Percentiles rank a stretch among this genome's conserved stretches.
Conservation (phyloP, 2,113 vertebrate species). For the Ictidomys tridecemlineatus region DNA sequence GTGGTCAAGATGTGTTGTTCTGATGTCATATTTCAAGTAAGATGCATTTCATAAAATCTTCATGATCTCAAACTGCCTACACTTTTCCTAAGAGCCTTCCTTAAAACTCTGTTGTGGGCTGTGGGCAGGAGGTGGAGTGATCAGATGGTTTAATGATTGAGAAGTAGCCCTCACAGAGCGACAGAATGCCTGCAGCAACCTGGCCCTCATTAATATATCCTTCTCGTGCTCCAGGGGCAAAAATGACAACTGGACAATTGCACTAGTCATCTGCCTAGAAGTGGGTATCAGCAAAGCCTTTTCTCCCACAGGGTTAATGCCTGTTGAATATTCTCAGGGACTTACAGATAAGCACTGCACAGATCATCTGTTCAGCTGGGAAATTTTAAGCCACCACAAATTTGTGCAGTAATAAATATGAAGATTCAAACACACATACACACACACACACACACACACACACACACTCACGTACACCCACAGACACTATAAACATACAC, state of each 20-base stretch:
- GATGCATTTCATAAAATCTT: neutral
- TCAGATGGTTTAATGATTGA: neutral
- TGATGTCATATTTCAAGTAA: neutral
- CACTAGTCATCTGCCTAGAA: conserved; percentile 42
- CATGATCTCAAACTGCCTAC: neutral
- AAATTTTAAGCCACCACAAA: neutral
- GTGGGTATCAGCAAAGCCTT: conserved; percentile 23
- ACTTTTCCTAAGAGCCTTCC: neutral
- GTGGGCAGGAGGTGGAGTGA: neutral
- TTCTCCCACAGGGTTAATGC: conserved; percentile 41
- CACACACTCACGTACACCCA: rapidly evolving
- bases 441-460: neutral
- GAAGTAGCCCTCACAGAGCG: neutral
- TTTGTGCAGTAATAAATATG: neutral
- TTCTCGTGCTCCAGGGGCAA: neutral
- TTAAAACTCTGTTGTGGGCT: neutral
- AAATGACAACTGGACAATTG: conserved; percentile 53
- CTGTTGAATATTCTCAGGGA: conserved; percentile 16
- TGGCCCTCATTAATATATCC: conserved; percentile 56
- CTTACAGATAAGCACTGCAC: neutral
- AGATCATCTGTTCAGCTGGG: neutral
- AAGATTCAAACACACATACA: neutral
- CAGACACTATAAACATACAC: neutral
- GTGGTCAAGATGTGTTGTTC: neutral
- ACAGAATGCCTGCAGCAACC: neutral